Base-by-base conservation (phyloP, 2,888 invertebrate genomes). In the Apamea crenata region DNA sequence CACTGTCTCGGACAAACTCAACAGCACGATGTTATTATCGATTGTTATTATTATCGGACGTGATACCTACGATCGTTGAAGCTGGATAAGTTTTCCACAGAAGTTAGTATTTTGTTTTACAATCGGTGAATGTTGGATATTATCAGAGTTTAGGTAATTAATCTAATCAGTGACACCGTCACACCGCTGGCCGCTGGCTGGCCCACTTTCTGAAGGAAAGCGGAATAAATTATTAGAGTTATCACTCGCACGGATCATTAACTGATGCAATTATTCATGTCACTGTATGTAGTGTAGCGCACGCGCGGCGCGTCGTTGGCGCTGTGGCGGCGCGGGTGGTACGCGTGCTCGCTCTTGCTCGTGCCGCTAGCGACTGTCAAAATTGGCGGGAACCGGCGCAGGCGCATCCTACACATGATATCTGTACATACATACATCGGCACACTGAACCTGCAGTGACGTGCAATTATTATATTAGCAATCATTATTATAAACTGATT, bases 231-330 rank as follows among this genome's bases (percentile, higher is more conserved):
- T 84, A 18, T 84, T 25, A 53, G 56, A 68, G 78, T 87, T 92
- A 93, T 92, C 93, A 93, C 93, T 92, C 86, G 85, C 92, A 91
- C 91, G 88, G 85, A 88, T 88, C 91, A 92, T 90, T 92, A 87
- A 85, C 88, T 90, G 81, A 86, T 87, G 71, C 73, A 87, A 89
- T 90, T 85, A 89, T 86, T 87, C 81, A 90, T 88, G 89, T 87
- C 90, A 91, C 82, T 83, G 67, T n/a, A 12, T 25, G n/a, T 40
- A 21, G 53, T 21, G 79, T 66, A 63, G 59, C 47, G 77, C 66
- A 71, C 72, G 68, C 67, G 78, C 77, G 68, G 36, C 56, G 59
- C 40, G 69, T 47, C 74, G 53, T 16, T 80, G 74, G 72, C 70
- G 68, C 47, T 5, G 32, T 14, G 44, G 80, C 78, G 56, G 50